phyloP scores from a whole-genome alignment of 2,113 vertebrate species.

The Laterallus jamaicensis region DNA sequence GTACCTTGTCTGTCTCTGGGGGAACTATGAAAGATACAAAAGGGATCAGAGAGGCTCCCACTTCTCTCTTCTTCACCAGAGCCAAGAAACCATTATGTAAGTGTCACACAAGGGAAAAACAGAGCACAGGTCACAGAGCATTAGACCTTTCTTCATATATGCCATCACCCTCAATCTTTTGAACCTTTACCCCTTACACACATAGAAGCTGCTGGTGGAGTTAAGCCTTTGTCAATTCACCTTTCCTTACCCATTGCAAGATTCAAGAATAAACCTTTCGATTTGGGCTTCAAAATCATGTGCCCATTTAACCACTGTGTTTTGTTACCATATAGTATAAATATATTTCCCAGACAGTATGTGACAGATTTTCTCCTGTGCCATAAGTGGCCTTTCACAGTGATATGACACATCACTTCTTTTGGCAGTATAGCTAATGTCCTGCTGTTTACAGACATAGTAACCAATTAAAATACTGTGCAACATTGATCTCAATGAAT shows the following conservation, averaged over 20 bases:
- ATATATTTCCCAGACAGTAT: background rate
- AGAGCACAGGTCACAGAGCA: background rate
- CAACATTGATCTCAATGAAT: background rate
- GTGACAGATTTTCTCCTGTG: background rate
- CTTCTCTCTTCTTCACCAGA: background rate
- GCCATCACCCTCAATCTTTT: background rate
- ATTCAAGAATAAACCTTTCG: background rate
- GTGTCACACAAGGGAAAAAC: background rate
- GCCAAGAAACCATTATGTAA: background rate
- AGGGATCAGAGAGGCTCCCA: background rate
- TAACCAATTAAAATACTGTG: background rate
- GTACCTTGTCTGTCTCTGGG: background rate
- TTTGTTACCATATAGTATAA: background rate
- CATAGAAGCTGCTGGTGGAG: background rate
- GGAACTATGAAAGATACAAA: background rate
- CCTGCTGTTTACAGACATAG: background rate
- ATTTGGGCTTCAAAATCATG: background rate
- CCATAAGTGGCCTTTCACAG: background rate
- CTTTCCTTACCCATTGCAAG: background rate
- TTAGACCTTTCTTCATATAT: background rate
- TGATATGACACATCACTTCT: background rate
- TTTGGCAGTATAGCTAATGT: background rate
- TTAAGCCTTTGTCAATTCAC: background rate
- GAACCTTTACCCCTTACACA: background rate
- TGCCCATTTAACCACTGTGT: background rate